These are phyloP conservation scores for Coelinius sp. DNA, from an alignment of 2,888 invertebrate genomes.

Conservation along the genomic window DNA sequence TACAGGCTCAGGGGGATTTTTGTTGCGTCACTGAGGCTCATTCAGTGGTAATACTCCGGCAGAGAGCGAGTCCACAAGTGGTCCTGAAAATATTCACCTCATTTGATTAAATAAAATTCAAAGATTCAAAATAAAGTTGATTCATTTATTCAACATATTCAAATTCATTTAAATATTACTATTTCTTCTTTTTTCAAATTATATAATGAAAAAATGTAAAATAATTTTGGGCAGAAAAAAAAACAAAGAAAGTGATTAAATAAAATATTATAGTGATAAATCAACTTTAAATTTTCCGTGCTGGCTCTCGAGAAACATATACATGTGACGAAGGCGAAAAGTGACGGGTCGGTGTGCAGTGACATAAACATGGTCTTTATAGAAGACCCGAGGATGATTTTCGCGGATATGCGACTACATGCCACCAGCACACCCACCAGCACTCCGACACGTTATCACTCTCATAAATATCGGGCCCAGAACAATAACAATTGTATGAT, in stretches of 20 bases:
- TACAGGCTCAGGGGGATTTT: slow-evolving; percentile 43
- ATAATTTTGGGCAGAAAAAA: background rate
- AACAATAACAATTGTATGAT: slow-evolving; percentile 68
- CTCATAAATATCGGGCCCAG: slow-evolving; percentile 64
- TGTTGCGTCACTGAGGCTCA: slow-evolving; percentile 69
- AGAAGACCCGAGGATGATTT: slow-evolving; percentile 69
- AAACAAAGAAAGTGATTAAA: background rate
- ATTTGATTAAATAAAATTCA: background rate
- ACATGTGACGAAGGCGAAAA: slow-evolving; percentile 57
- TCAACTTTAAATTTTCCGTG: slow-evolving; percentile 45
- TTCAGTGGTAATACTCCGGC: slow-evolving; percentile 60
- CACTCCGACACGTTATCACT: slow-evolving; percentile 65
- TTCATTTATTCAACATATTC: background rate
- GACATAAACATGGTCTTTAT: slow-evolving; percentile 67
- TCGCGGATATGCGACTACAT: slow-evolving; percentile 68
- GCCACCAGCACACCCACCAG: slow-evolving; percentile 68
- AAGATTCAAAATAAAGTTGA: background rate
- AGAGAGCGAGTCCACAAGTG: slow-evolving; percentile 52
- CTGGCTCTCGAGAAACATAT: slow-evolving; percentile 52
- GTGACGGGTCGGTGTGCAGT: slow-evolving; percentile 44
- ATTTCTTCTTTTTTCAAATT: background rate
- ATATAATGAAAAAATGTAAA: background rate
- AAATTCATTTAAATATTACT: background rate
- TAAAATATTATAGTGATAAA: background rate
- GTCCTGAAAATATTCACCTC: slow-evolving; percentile 17